Base-by-base conservation (phyloP, 2,113 vertebrate genomes). In the Bos indicus region DNA sequence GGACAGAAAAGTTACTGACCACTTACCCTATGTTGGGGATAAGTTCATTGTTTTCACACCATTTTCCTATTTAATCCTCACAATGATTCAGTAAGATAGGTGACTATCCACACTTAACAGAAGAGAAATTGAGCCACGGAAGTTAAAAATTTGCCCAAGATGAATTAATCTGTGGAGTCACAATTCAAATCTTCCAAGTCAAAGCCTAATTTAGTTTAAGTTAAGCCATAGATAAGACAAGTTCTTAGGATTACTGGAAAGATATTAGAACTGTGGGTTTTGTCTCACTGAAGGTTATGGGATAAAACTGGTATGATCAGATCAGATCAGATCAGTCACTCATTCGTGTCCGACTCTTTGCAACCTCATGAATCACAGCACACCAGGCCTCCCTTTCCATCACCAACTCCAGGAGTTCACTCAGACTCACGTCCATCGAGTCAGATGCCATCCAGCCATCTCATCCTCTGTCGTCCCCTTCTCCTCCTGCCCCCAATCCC, bases 171-270 rank as follows among this genome's bases (percentile, higher is more conserved):
- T 88, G 78, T 54, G 88, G 10, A 96, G 40, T 2, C 2, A 60
- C 56, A 43, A 12, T 16, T 71, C 95, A 78, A 74, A 9, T 2
- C 0, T 77, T 93, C 26, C 51, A 21, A 40, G 64, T 74, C 30
- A 16, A 54, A 95, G 91, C 19, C 16, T 40, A 81, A n/a, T 88
- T 94, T 94, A 87, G 62, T 88, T 93, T 97, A 93, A 86, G 88
- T 91, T 83, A 95, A 23, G 30, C 12, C 48, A 48, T 7, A 52
- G 56, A 59, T 51, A 62, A 95, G 92, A 86, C 40, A 26, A 19
- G 25, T 30, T 84, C 52, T 64, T 71, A 57, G 87, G 60, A 71
- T 88, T 51, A 60, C 11, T 21, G 52, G 16, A 46, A 40, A 88
- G 43, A 67, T 51, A 71, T 52, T 87, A 84, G 85, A 95, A 89